Base-by-base conservation (phyloP, 1,140 invertebrate species). In the Rhyacophila brunnea region DNA sequence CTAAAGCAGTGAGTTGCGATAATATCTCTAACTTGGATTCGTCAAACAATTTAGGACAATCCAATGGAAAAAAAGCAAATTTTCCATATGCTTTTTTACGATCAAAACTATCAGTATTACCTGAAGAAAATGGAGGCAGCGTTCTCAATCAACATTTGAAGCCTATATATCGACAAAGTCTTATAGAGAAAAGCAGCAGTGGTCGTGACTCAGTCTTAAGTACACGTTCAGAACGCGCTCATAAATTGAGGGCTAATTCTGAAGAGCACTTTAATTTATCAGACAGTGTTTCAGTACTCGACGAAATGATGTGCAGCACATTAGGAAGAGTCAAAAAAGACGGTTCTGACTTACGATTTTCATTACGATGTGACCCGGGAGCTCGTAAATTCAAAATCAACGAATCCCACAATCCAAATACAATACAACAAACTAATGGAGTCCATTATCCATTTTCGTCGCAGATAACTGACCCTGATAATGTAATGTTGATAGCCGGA, bases 31-130 rank as follows among this genome's bases (percentile, higher is more conserved):
- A 75, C 59, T 64, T 83, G 62, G 77, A 78, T 60, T 72, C 73
- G 3, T 70, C 74, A 66, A 69, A 59, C 35, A 23, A 19, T 1
- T 13, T 67, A 40, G 70, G 62, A 53, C 76, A 74, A 55, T 66
- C 68, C 34, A 68, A 70, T 15, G 71, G 71, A 36, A 84, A 83
- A 61, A 85, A 84, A 57, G 80, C 82, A 0, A 86, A 83, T 62
- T 91, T 91, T 67, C 88, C 89, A 0, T 90, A 91, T 66, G 88
- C 88, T 1, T 90, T 90, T 70, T 72, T 91, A 9, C 77, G 88
- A 55, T 90, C 88, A 0, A 87, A 87, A 54, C 67, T 90, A 11
- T 88, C 87, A 0, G 87, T 89, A 18, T 71, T 90, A 43, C 88
- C 87, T 0, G 88, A 90, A 74, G 87, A 90, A 70, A 83, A 81